Evolutionary conservation across 2,888 invertebrate genomes (phyloP), one percentile per base, ranked within the genome.

Genomic region (Rutpela maculata): DNA sequence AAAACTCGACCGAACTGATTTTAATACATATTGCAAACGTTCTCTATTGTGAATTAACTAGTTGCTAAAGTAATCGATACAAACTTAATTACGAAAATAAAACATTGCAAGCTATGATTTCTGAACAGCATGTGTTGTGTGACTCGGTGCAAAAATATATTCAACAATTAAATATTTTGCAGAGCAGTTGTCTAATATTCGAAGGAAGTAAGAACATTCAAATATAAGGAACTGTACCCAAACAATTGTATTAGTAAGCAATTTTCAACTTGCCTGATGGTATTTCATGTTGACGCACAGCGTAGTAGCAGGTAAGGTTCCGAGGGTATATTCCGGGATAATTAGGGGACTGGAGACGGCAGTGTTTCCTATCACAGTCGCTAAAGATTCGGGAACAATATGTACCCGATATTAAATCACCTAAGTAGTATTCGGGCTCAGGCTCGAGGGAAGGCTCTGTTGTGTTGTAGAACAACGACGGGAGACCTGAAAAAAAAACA

Each of bases 301-400:
- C 96, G 89, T 96, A 98, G 91, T 97, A 97, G 89, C 98, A 98
- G 79, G 98, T 97, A 86, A 98, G 93, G 90, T 98, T 98, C 83
- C 98, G 93, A 4, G 98, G 98, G 90, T 98, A 98, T 84, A 97
- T 94, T 84, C 97, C 97, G 35, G 97, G 97, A 90, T 95, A 97
- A 91, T 97, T 97, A 67, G 97, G 97, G 66, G 97, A 97, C 90
- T 97, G 97, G 86, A 97, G 92, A 87, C 96, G 94, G 91, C 97
- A 97, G 85, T 94, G 93, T 91, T 95, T 96, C 90, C 94, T 94
- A 92, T 97, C 96, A 91, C 97, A 97, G 91, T 97, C 96, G 90
- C 96, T 96, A 92, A 96, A 97, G 90, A 97, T 96, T 84, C 97
- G 93, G 78, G 97, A 97, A 91, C 97, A 97, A 91, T 97, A 97